Base-by-base conservation (phyloP, 2,797 vertebrate genomes). In the Brachyrhaphis roseni region DNA sequence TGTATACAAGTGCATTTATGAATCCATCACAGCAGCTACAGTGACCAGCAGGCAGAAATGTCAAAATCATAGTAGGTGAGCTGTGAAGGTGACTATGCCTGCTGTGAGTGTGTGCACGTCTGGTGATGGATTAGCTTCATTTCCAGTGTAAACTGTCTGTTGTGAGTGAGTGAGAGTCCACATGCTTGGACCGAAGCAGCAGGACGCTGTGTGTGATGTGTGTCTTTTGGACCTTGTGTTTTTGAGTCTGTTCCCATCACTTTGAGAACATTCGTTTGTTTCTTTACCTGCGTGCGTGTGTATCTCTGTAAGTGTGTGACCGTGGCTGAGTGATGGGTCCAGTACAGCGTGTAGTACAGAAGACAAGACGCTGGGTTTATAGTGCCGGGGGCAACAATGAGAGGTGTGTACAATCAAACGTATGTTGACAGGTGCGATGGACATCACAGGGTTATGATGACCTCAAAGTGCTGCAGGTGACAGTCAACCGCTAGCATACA, bases 91-190 rank as follows among this genome's bases (percentile, higher is more conserved):
- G 93, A 94, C 84, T 31, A 78, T 78, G 79, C 87, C 88, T 83
- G 84, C 88, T 80, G 75, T 70, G 76, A 70, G 75, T 80, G 83
- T 84, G 85, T 80, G 76, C 83, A 74, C 81, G 72, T 87, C 84
- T 82, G 66, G 90, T 95, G 95, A 96, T 96, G 93, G 94, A 96
- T 96, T 95, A 94, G 93, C 90, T 93, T 94, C 92, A 94, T 95
- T 95, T 94, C 87, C 91, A 93, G 91, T 82, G 89, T 94, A 94
- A 94, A 90, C 88, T 83, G 86, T 94, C 87, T 91, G 84, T 90
- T 91, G 88, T 91, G 88, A 91, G 82, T 86, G 88, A 90, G 83
- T 84, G 86, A 84, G 88, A 75, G 78, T 80, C 85, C 81, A 83
- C 79, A 53, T 87, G 83, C 90, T 93, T 94, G 92, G 91, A 95